phyloP scores from a whole-genome alignment of 2,113 vertebrate genomes.

The Propithecus coquereli region DNA sequence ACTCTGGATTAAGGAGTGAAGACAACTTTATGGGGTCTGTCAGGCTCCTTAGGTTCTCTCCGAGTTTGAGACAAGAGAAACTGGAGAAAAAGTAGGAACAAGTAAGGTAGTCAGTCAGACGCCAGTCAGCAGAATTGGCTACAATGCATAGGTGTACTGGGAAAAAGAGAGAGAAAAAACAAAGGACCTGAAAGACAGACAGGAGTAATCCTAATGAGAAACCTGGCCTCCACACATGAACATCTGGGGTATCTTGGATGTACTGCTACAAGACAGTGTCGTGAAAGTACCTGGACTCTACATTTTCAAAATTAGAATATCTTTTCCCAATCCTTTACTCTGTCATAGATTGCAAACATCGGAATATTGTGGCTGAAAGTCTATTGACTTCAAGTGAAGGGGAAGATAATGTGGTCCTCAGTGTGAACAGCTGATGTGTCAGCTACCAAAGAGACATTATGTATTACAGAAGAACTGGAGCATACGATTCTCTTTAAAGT shows the following conservation, averaged over 20 bases:
- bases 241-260: not conserved
- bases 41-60: not conserved
- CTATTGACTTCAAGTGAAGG: not conserved
- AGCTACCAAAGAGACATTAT: not conserved
- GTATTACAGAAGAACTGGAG: not conserved
- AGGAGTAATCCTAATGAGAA: too few species aligned
- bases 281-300: not conserved
- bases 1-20: not conserved
- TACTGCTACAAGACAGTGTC: accelerated
- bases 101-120: not conserved
- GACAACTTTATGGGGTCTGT: not conserved
- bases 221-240: accelerated
- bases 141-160: not conserved
- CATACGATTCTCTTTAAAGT: not conserved
- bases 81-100: not conserved
- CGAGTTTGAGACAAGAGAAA: not conserved
- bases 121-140: not conserved
- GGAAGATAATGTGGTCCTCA: not conserved
- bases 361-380: not conserved
- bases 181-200: not conserved
- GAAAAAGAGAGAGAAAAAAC: not conserved
- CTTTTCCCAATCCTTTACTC: not conserved
- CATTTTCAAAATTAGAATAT: not conserved
- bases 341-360: not conserved
- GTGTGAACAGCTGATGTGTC: accelerated